Conservation (phyloP, 2,888 invertebrate species). For the Troides helena region DNA sequence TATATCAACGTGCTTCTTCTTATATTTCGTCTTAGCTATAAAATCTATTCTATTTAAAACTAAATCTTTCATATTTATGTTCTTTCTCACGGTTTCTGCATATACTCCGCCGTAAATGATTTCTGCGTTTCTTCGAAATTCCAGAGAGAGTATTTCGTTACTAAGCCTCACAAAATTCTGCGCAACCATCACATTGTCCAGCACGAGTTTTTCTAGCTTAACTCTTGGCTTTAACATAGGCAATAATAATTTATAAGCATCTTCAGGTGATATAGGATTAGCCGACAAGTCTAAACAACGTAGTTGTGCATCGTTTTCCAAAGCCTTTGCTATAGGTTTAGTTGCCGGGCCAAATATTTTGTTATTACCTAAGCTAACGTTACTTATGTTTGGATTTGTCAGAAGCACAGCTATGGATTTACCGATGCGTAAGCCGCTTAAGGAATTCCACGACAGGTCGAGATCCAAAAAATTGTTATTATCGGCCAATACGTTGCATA, state of each 20-base stretch:
- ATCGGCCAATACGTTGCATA: constrained; percentile 38
- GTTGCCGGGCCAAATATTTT: constrained; percentile 37
- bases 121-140: constrained; percentile 39
- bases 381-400: constrained; percentile 34
- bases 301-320: constrained; percentile 40
- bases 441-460: constrained; percentile 45
- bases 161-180: constrained; percentile 42
- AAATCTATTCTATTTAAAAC: constrained; percentile 46
- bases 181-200: constrained; percentile 46
- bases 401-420: constrained; percentile 36
- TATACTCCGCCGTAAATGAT: constrained; percentile 45
- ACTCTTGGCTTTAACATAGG: constrained; percentile 38
- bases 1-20: constrained; percentile 45
- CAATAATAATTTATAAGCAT: constrained; percentile 42
- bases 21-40: constrained; percentile 41
- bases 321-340: constrained; percentile 35
- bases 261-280: constrained; percentile 47
- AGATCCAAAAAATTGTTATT: constrained; percentile 38
- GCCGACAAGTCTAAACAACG: constrained; percentile 48
- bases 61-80: constrained; percentile 41
- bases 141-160: constrained; percentile 35
- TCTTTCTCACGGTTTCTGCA: constrained; percentile 30
- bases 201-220: constrained; percentile 43
- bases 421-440: constrained; percentile 37
- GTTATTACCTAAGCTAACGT: constrained; percentile 44